Base-by-base conservation (phyloP, 2,113 vertebrate genomes). In the Chunga burmeisteri region DNA sequence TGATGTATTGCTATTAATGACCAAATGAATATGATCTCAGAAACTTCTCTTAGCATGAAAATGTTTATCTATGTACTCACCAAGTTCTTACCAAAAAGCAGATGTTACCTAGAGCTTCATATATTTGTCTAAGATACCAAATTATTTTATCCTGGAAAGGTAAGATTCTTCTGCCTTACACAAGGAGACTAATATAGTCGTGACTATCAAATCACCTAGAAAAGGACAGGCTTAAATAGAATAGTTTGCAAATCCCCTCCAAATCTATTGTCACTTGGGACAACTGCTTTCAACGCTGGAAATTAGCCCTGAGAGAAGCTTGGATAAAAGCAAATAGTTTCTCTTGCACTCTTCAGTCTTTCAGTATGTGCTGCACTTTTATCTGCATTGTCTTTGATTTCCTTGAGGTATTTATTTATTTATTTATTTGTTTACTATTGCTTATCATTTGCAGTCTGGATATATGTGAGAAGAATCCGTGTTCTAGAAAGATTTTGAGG, bases 311-410 rank as follows among this genome's bases (percentile, higher is more conserved):
- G 34, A 36, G 22, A 14, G 34, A 78, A 73, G 10, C 17, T 10
- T 55, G 25, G 20, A 10, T 62, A 46, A 78, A 73, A 56, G 8
- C 0, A 0, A 8, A 16, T 3, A 2, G 2, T 59, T 53, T 71
- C 25, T 74, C 7, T 61, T 72, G 21, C 13, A n/a, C 16, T 49
- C 65, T 6, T 73, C 49, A 72, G 20, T 27, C 23, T 58, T 68
- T 52, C 75, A 19, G 12, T 26, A 25, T 25, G 16, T n/a, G 21
- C 20, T 62, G 32, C 16, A 55, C 4, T 56, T 83, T 46, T 23
- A 16, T 7, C 18, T 86, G 10, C 26, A 42, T 22, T 42, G 6
- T 26, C 11, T 53, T 65, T 70, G 6, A 65, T 38, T 75, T 53
- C 19, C 9, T 42, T 74, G 29, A 36, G 6, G 6, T 27, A 36